Base-by-base conservation (phyloP, 1,140 invertebrate species). In the Nymphalis io region DNA sequence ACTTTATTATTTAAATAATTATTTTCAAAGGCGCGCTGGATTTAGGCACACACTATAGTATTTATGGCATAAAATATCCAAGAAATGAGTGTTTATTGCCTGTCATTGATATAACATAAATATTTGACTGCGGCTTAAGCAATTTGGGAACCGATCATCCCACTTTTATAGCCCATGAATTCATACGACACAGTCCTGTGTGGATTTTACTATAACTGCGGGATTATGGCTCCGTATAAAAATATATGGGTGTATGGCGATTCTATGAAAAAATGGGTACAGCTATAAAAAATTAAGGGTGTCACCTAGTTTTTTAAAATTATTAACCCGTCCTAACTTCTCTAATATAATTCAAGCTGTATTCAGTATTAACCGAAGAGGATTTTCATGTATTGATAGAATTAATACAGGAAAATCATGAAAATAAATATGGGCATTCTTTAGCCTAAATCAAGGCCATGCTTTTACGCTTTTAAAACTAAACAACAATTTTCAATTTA, bases 121-220 rank as follows among this genome's bases (percentile, higher is more conserved):
- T 70, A 64, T 70, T 63, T 51, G 51, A 42, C 10, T 39, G 51
- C 51, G 20, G 53, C 67, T 59, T 62, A 46, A 70, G 57, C 68
- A 60, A 70, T 70, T 70, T 58, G 40, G 62, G 44, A 55, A 53
- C n/a, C 44, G 61, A 70, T 70, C 61, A 70, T 70, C 68, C 68
- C 42, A 64, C 20, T 65, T 70, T 70, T 70, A 70, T 70, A 39
- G 61, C 62, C 44, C 46, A 65, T 60, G 62, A 70, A 66, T 21
- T 23, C 60, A 18, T n/a, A 21, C 44, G 40, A 63, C 60, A 39
- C 18, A 55, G 23, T 55, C 51, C 20, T 27, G 51, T 27, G 51
- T 27, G 12, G 51, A 55, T 55, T 55, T 55, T 27, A 55, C 51
- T 55, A 27, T 55, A 55, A 55, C 51, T 55, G 27, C 51, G 51